Evolutionary conservation across 2,113 vertebrate species (phyloP), one percentile per base, ranked within the genome.

Genomic region (Archocentrus centrarchus): DNA sequence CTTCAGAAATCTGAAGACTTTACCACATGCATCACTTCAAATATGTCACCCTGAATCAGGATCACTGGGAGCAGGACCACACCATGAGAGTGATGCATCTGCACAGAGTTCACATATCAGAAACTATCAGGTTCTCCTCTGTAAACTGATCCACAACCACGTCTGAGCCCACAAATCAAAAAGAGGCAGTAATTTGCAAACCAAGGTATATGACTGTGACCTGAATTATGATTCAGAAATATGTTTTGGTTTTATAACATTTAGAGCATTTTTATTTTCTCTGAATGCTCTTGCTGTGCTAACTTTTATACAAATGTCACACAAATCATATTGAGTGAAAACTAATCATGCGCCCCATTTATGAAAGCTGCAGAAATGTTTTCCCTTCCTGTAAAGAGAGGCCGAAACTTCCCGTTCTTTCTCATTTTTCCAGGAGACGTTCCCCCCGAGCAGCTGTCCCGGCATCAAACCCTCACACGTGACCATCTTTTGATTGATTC

Each of bases 1-100:
- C 59, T 62, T 8, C 53, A 75, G 20, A 92, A 88, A 90, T 91
- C 86, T 86, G 81, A 88, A 37, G 37, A 57, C 17, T 4, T 55
- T 27, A 57, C 66, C 1, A 0, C 78, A 66, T 4, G 17, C 75
- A 59, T 78, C 57, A 20, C 32, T 24, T 75, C 47, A 13, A 70
- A 81, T 55, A 11, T 41, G 59, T 82, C 79, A 10, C 35, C 30
- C 18, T 15, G 18, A 27, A 79, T 88, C n/a, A 57, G 32, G 22
- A 27, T 87, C 32, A 55, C 20, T 3, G 37, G 20, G 10, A 9
- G 11, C 7, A 20, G 47, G 37, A 58, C 62, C 62, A 44, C 53
- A 66, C 11, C 62, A 44, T 11, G 18, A 66, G 6, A 7, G 30
- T 11, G 32, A 22, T 57, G 61, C 17, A 44, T 59, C 53, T 58